Evolutionary conservation across 2,888 invertebrate genomes (phyloP).

Genomic region (Exocentrus adspersus): DNA sequence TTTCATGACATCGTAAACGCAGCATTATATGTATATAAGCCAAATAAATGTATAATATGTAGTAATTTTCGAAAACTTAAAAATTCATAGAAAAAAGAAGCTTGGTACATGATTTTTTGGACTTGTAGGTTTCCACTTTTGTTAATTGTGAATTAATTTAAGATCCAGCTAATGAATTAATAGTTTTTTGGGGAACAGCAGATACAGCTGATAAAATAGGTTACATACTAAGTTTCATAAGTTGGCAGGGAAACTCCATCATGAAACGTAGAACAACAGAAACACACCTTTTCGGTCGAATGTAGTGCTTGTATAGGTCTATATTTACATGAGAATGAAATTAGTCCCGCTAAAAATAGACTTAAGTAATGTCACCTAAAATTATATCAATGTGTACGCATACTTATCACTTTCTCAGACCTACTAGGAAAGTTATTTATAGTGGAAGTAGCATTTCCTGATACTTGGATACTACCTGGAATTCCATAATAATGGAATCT

Average conservation of each 20-base stretch:
- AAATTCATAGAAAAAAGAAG: no score
- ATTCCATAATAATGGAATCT: background rate
- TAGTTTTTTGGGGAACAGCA: no score
- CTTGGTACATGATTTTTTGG: no score
- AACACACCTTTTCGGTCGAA: conserved; percentile 10
- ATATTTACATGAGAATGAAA: conserved; percentile 10
- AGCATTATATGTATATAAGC: no score
- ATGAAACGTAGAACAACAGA: background rate
- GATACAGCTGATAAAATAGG: background rate
- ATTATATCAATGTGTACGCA: conserved; percentile 12
- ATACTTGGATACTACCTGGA: background rate
- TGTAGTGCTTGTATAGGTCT: background rate
- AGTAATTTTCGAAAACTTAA: no score
- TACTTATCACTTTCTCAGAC: background rate
- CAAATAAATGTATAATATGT: no score
- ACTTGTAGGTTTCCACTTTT: no score
- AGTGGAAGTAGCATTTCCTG: background rate
- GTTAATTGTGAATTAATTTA: no score
- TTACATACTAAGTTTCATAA: background rate
- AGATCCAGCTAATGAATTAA: no score
- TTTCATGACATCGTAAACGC: no score
- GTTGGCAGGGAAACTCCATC: background rate
- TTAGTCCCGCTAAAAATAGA: conserved; percentile 20
- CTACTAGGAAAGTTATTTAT: background rate
- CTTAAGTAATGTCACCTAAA: conserved; percentile 17